Percentiles rank a stretch among this genome's conserved stretches.
phyloP scores from a whole-genome alignment of 2,797 vertebrate genomes.

The Macroramphosus scolopax region DNA sequence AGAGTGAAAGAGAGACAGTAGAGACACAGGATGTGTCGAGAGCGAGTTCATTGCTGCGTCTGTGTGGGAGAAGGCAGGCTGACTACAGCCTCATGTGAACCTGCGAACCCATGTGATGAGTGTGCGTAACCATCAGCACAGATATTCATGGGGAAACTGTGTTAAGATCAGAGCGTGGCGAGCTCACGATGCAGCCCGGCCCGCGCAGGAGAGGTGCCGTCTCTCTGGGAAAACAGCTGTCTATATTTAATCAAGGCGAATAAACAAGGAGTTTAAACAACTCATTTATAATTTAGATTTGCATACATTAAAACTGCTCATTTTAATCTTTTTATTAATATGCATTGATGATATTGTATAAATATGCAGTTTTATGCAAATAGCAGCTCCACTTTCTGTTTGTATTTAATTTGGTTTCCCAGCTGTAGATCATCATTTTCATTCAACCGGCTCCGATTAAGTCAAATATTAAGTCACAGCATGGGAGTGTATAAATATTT shows the following conservation, averaged over 20 bases:
- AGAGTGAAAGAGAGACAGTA: too few relatives aligned
- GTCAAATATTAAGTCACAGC: constrained; percentile 79
- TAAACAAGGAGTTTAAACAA: constrained; percentile 85
- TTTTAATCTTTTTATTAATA: constrained; percentile 87
- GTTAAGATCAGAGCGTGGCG: constrained; percentile 34
- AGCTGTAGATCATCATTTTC: constrained; percentile 79
- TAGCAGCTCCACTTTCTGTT: constrained; percentile 76
- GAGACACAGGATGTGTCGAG: constrained; percentile 9
- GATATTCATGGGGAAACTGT: constrained; percentile 41
- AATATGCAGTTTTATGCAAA: constrained; percentile 86
- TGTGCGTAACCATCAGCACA: constrained; percentile 14
- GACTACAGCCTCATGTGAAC: constrained; percentile 49
- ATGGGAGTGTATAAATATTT: constrained; percentile 77
- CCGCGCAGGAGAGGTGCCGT: constrained; percentile 40
- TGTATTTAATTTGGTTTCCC: constrained; percentile 82
- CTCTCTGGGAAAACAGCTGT: constrained; percentile 79
- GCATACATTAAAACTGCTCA: constrained; percentile 81
- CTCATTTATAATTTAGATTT: constrained; percentile 88
- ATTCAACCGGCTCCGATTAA: constrained; percentile 78
- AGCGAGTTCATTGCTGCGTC: constrained; percentile 29
- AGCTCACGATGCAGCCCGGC: constrained; percentile 46
- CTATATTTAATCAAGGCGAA: constrained; percentile 85
- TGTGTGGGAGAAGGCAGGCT: constrained; percentile 10
- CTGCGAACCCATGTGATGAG: constrained; percentile 50
- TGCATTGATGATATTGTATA: constrained; percentile 82